phyloP scores from a whole-genome alignment of 2,113 vertebrate genomes.

The Mugil cephalus region DNA sequence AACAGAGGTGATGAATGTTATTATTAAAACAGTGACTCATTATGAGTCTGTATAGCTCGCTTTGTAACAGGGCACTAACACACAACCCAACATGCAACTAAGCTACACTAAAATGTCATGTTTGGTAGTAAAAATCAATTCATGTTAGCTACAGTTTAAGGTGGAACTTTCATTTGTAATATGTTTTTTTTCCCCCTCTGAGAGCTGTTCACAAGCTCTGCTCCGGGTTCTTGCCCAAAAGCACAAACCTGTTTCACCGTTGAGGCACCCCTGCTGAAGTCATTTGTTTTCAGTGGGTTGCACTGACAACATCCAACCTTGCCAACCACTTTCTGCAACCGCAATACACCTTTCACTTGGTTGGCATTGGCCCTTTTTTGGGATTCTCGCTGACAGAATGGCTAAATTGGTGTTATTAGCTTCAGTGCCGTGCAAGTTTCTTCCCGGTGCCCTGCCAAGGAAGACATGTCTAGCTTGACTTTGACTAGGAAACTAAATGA shows the following conservation, averaged over 20 bases:
- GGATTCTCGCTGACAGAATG: constrained; percentile 23
- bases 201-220: not conserved
- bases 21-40: constrained; percentile 62
- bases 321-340: constrained; percentile 29
- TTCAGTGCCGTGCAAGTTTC: constrained; percentile 20
- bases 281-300: constrained; percentile 58
- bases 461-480: constrained; percentile 36
- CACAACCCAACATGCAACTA: not conserved
- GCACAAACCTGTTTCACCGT: constrained; percentile 34
- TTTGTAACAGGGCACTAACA: constrained; percentile 18
- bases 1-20: constrained; percentile 45
- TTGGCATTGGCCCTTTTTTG: constrained; percentile 34
- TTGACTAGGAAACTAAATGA: constrained; percentile 47
- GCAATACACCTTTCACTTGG: constrained; percentile 32
- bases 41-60: constrained; percentile 27
- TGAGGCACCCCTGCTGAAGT: constrained; percentile 39
- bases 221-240: not conserved
- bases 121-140: not conserved
- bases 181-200: not conserved
- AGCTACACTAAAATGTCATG: constrained; percentile 7
- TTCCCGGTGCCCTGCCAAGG: constrained; percentile 36
- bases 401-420: constrained; percentile 42
- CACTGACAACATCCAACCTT: constrained; percentile 33
- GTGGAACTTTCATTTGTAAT: no score
- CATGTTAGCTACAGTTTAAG: not conserved